Evolutionary conservation across 1,140 invertebrate species (phyloP).

Genomic region (Mycetomoellerius zeteki): DNA sequence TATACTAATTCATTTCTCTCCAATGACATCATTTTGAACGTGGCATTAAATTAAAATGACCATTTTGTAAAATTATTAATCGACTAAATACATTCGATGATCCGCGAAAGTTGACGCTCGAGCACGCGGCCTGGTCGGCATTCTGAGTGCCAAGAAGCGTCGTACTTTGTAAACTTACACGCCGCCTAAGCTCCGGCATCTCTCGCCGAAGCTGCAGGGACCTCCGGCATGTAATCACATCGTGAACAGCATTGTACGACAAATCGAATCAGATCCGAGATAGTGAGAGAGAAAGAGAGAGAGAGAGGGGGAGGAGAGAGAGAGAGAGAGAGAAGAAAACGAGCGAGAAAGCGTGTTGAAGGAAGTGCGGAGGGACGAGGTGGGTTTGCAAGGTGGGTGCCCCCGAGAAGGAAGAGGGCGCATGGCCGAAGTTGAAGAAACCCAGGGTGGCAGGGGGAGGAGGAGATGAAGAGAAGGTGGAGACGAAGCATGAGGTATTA

Average conservation of each 20-base stretch:
- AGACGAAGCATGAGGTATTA: conserved; percentile 5
- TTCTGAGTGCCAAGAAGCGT: conserved; percentile 21
- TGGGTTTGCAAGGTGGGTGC: conserved; percentile 9
- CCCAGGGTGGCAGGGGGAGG: not conserved
- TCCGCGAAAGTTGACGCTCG: conserved; percentile 27
- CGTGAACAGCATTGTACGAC: conserved; percentile 78
- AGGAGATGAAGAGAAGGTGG: not conserved
- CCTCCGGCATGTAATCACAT: conserved; percentile 74
- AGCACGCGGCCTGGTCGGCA: conserved; percentile 11
- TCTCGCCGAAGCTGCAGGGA: conserved; percentile 63
- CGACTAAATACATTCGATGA: not conserved
- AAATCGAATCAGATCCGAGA: conserved; percentile 77
- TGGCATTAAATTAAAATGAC: not conserved
- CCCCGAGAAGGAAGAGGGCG: conserved; percentile 42
- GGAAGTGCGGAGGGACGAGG: not conserved
- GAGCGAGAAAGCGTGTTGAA: conserved; percentile 19
- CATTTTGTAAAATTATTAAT: conserved; percentile 23
- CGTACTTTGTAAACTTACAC: conserved; percentile 73
- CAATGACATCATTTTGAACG: not conserved
- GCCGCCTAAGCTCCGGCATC: conserved; percentile 67
- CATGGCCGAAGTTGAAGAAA: conserved; percentile 56
- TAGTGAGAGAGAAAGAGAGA: not conserved
- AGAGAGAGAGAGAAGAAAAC: not conserved
- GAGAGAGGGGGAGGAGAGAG: not conserved
- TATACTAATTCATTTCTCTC: not conserved